Evolutionary conservation across 2,113 vertebrate genomes (phyloP).

Genomic region (Meles meles): DNA sequence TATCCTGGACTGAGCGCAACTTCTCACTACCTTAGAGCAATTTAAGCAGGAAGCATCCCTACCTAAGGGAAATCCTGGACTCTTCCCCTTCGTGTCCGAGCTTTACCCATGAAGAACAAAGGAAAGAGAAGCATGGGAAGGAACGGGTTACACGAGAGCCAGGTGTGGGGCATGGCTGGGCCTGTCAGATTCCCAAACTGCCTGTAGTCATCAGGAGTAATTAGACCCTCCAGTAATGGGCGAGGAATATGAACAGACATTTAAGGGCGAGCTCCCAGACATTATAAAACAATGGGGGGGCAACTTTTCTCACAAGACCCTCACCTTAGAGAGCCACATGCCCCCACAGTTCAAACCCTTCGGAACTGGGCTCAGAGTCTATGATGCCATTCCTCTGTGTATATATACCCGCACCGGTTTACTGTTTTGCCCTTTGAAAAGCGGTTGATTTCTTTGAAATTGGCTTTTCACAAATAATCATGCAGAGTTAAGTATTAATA

Average conservation of each 20-base stretch:
- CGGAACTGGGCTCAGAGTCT: background rate
- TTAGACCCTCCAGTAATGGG: background rate
- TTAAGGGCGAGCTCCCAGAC: background rate
- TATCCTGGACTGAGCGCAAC: background rate
- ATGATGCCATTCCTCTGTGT: background rate
- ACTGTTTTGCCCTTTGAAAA: background rate
- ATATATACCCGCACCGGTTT: too few species aligned
- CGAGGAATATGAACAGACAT: background rate
- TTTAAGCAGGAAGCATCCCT: conserved; percentile 34
- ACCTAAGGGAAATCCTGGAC: background rate
- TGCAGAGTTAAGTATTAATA: background rate
- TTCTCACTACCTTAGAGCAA: conserved; percentile 35
- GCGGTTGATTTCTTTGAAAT: background rate
- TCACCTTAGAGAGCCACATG: background rate
- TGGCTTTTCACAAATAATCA: background rate
- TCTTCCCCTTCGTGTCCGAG: conserved; percentile 47
- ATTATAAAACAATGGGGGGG: background rate
- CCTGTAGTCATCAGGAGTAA: conserved; percentile 13
- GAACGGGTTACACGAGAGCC: background rate
- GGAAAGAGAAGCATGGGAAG: background rate
- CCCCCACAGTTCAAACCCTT: background rate
- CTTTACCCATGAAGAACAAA: conserved; percentile 8
- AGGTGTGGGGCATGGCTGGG: accelerated
- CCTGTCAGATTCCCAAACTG: background rate
- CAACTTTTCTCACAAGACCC: background rate